Evolutionary conservation across 2,797 vertebrate species (phyloP).

Genomic region (Sphaeramia orbicularis): DNA sequence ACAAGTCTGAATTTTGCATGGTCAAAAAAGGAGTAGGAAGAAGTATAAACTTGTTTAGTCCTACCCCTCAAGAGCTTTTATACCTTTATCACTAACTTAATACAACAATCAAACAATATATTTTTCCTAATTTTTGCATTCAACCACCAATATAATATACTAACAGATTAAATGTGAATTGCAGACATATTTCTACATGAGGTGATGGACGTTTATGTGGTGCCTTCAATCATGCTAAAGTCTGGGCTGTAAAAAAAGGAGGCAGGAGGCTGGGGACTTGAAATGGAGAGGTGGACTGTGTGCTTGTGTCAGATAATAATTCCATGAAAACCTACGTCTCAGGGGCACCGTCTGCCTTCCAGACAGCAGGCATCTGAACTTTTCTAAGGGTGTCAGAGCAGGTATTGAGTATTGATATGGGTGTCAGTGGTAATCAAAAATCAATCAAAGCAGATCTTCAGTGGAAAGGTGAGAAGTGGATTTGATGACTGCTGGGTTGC

Average conservation of each 20-base stretch:
- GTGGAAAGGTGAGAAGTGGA: slow-evolving; percentile 55
- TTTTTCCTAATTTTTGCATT: too few species aligned
- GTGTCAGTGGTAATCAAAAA: slow-evolving; percentile 30
- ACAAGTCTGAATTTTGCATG: too few species aligned
- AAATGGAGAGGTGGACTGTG: slow-evolving; percentile 14
- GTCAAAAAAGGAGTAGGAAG: too few species aligned
- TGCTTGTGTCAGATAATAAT: slow-evolving; percentile 59
- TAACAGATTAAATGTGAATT: neutral
- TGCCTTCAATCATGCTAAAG: slow-evolving; percentile 46
- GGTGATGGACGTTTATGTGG: slow-evolving; percentile 35
- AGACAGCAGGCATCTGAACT: slow-evolving; percentile 30
- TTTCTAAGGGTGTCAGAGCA: slow-evolving; percentile 20
- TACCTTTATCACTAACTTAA: too few species aligned
- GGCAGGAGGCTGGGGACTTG: neutral
- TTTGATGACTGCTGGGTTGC: slow-evolving; percentile 12
- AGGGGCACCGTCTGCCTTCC: slow-evolving; percentile 5
- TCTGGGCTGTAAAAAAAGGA: slow-evolving; percentile 5
- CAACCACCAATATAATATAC: too few species aligned
- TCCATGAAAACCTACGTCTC: slow-evolving; percentile 59
- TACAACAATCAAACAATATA: too few species aligned
- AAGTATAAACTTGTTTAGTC: too few species aligned
- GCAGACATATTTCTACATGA: neutral
- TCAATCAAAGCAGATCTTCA: slow-evolving; percentile 49
- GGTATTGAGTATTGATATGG: slow-evolving; percentile 42
- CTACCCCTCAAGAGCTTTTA: too few species aligned